Evolutionary conservation across 2,113 vertebrate genomes (phyloP).

Genomic region (Nibea albiflora): DNA sequence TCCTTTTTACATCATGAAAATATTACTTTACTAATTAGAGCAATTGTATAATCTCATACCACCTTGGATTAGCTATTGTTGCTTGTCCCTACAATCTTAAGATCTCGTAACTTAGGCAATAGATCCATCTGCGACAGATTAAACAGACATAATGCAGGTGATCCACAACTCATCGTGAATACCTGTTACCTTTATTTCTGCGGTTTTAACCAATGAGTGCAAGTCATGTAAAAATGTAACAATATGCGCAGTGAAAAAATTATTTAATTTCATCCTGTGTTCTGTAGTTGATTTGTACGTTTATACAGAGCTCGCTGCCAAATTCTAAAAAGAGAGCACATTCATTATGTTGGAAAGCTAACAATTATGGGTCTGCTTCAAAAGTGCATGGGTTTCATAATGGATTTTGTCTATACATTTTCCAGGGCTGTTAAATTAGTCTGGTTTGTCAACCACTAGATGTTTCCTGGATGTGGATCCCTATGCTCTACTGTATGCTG

Average conservation of each 20-base stretch:
- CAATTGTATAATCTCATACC: not conserved
- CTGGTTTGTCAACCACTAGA: slow-evolving; percentile 56
- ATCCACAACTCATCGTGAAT: not conserved
- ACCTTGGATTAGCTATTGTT: not conserved
- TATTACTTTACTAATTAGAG: not conserved
- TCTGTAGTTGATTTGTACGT: slow-evolving; percentile 40
- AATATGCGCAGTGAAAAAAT: not conserved
- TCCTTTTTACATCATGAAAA: not conserved
- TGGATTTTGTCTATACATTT: slow-evolving; percentile 60
- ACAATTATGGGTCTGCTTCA: slow-evolving; percentile 69
- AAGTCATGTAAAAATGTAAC: not conserved
- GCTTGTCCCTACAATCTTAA: not conserved
- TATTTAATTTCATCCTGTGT: slow-evolving; percentile 28
- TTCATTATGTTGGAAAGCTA: slow-evolving; percentile 67
- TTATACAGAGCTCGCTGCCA: slow-evolving; percentile 30
- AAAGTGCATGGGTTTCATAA: slow-evolving; percentile 52
- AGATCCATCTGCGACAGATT: not conserved
- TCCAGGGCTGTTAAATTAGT: slow-evolving; percentile 61
- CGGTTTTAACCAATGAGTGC: not conserved
- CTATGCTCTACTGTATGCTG: slow-evolving; percentile 41
- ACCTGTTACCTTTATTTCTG: not conserved
- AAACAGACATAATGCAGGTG: not conserved
- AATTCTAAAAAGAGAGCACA: slow-evolving; percentile 60
- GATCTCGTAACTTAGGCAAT: not conserved
- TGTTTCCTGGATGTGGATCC: slow-evolving; percentile 54